Evolutionary conservation across 2,888 invertebrate genomes (phyloP).

Genomic region (Catocala nupta): DNA sequence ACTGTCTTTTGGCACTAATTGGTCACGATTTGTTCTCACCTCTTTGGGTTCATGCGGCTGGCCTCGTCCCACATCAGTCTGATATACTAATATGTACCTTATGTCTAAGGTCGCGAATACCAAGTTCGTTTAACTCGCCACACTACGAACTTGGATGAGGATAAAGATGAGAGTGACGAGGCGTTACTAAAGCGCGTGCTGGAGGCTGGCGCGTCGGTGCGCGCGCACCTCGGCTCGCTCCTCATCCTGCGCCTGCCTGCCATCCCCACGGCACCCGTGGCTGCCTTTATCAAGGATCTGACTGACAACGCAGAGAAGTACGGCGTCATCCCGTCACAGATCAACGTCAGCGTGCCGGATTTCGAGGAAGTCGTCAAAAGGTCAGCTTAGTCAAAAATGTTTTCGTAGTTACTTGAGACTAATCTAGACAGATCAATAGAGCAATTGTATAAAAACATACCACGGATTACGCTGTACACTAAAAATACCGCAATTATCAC

Average conservation of each 20-base stretch:
- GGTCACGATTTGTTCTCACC: too few relatives aligned
- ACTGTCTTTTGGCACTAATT: too few relatives aligned
- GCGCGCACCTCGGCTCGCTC: slow-evolving; percentile 72
- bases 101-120: slow-evolving; percentile 62
- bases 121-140: slow-evolving; percentile 68
- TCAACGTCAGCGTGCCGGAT: slow-evolving; percentile 74
- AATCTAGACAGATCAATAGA: too few relatives aligned
- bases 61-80: too few relatives aligned
- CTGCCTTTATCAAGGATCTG: slow-evolving; percentile 63
- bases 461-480: too few relatives aligned
- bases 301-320: slow-evolving; percentile 58
- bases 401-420: too few relatives aligned
- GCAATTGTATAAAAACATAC: too few relatives aligned
- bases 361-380: slow-evolving; percentile 75
- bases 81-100: too few relatives aligned
- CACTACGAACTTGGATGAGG: slow-evolving; percentile 51
- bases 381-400: slow-evolving; percentile 45
- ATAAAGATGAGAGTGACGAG: slow-evolving; percentile 23
- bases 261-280: slow-evolving; percentile 65
- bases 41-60: too few relatives aligned
- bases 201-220: slow-evolving; percentile 63
- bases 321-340: slow-evolving; percentile 58
- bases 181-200: slow-evolving; percentile 56
- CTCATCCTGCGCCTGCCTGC: slow-evolving; percentile 71
- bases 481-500: too few relatives aligned